phyloP scores from a whole-genome alignment of 1,140 invertebrate genomes.

The Drosophila arizonae region DNA sequence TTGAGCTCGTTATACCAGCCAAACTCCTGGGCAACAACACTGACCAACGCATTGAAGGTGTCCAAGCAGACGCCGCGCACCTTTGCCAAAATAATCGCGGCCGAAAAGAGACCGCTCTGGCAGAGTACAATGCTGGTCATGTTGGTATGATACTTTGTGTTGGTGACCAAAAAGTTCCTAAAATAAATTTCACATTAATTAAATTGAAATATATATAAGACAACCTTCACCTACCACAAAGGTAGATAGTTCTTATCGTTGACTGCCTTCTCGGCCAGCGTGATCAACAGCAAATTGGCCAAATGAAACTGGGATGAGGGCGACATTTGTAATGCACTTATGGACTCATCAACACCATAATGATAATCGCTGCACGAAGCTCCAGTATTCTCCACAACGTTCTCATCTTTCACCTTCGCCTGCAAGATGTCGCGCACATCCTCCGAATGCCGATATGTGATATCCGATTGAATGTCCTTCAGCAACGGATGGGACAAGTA shows the following conservation, averaged over 20 bases:
- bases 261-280: conserved; percentile 76
- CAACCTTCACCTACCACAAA: conserved; percentile 59
- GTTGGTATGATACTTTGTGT: conserved; percentile 81
- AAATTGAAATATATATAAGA: not conserved
- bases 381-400: conserved; percentile 57
- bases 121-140: conserved; percentile 82
- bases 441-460: conserved; percentile 75
- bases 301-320: conserved; percentile 82
- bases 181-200: not conserved
- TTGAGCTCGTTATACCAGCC: conserved; percentile 82
- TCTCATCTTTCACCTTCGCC: conserved; percentile 12
- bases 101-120: conserved; percentile 81
- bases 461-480: conserved; percentile 61
- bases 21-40: conserved; percentile 80
- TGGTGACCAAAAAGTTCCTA: conserved; percentile 82
- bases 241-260: conserved; percentile 82
- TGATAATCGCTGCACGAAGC: conserved; percentile 71
- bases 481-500: conserved; percentile 68
- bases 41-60: conserved; percentile 79
- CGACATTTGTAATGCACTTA: conserved; percentile 79
- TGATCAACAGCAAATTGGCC: conserved; percentile 80
- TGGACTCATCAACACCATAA: conserved; percentile 75
- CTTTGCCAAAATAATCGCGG: conserved; percentile 75
- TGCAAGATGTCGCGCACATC: conserved; percentile 71
- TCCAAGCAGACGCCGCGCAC: conserved; percentile 79